Conservation (phyloP, 1,140 invertebrate genomes). For the Calephelis virginiensis region DNA sequence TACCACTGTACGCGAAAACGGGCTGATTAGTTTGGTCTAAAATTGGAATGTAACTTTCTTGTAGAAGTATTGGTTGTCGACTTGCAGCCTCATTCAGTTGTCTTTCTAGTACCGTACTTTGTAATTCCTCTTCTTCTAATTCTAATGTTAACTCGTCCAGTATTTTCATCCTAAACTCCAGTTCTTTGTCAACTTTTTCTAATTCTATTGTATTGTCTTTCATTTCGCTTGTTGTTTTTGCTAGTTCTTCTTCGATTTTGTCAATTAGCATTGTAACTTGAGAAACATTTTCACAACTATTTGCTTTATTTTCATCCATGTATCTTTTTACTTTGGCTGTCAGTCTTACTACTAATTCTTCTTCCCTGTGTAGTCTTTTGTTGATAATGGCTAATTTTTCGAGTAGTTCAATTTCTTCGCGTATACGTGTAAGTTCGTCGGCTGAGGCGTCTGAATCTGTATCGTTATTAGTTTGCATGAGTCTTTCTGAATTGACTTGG, state of each 20-base stretch:
- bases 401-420: conserved; percentile 82
- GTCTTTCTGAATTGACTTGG: conserved; percentile 75
- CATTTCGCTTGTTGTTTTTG: conserved; percentile 81
- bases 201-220: conserved; percentile 81
- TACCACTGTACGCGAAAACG: conserved; percentile 42
- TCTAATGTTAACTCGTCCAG: conserved; percentile 83
- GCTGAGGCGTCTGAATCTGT: conserved; percentile 76
- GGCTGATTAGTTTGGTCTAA: conserved; percentile 55
- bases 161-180: conserved; percentile 81
- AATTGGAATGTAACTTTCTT: conserved; percentile 70
- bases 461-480: conserved; percentile 74
- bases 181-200: conserved; percentile 80
- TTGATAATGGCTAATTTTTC: conserved; percentile 86
- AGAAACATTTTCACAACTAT: conserved; percentile 77
- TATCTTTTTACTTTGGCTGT: conserved; percentile 83
- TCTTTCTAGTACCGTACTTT: conserved; percentile 70
- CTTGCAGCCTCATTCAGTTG: conserved; percentile 68
- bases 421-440: conserved; percentile 76
- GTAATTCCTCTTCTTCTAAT: conserved; percentile 81
- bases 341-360: conserved; percentile 83
- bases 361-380: conserved; percentile 84
- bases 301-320: conserved; percentile 79
- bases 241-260: conserved; percentile 77
- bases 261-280: conserved; percentile 74
- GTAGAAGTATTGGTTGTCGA: conserved; percentile 64